These are phyloP conservation scores for Cololabis saira DNA, from an alignment of 2,113 vertebrate species.

Conservation along the genomic window DNA sequence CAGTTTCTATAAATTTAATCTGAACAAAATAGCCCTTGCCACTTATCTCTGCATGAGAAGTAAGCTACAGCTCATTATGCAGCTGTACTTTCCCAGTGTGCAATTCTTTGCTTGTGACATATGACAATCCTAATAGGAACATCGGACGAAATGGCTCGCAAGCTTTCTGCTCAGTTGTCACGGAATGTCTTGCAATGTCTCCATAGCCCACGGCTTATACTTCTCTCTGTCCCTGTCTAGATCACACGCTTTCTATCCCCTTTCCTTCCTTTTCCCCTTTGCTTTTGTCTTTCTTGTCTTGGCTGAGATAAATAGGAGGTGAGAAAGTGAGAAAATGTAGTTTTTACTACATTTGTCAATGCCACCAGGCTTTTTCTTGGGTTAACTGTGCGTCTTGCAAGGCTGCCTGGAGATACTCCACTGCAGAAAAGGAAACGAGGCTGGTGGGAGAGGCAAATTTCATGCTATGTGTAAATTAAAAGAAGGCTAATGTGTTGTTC, in stretches of 20 bases:
- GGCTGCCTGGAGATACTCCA: constrained; percentile 73
- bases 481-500: constrained; percentile 50
- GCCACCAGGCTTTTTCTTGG: constrained; percentile 71
- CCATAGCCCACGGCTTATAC: constrained; percentile 52
- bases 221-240: constrained; percentile 44
- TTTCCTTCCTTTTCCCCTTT: constrained; percentile 19
- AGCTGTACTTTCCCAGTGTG: constrained; percentile 40
- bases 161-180: constrained; percentile 67
- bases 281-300: constrained; percentile 44
- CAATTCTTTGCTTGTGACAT: constrained; percentile 33
- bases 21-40: constrained; percentile 12
- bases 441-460: constrained; percentile 55
- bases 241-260: constrained; percentile 53
- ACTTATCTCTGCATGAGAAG: constrained; percentile 38
- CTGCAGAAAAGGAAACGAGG: constrained; percentile 51
- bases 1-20: constrained; percentile 24
- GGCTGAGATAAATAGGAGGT: constrained; percentile 78
- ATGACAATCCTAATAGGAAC: constrained; percentile 49
- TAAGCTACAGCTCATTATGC: constrained; percentile 46
- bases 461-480: constrained; percentile 66
- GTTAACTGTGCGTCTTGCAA: constrained; percentile 77
- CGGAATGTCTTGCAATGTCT: constrained; percentile 67
- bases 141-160: constrained; percentile 46
- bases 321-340: constrained; percentile 77
- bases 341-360: constrained; percentile 81